phyloP scores from a whole-genome alignment of 2,888 invertebrate genomes.

The Mythimna lalbum region DNA sequence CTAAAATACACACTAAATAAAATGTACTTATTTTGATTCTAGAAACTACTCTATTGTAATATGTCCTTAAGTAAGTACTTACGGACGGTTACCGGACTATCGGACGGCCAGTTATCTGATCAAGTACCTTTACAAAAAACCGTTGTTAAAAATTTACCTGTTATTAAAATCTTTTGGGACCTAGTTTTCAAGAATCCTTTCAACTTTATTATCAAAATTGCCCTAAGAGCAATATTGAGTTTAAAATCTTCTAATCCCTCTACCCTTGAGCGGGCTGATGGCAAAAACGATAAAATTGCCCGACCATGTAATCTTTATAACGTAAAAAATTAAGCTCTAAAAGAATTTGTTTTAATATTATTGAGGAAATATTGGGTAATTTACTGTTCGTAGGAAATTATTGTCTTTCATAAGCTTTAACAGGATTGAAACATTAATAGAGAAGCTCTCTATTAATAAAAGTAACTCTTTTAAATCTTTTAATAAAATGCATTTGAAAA shows the following conservation, averaged over 20 bases:
- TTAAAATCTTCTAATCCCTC: slow-evolving; percentile 72
- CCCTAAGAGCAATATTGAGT: slow-evolving; percentile 68
- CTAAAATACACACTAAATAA: too few species aligned
- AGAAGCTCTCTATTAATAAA: too few species aligned
- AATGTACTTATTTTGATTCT: too few species aligned
- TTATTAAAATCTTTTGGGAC: slow-evolving; percentile 29
- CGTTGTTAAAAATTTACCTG: slow-evolving; percentile 25
- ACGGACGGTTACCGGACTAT: too few species aligned
- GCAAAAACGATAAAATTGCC: slow-evolving; percentile 58
- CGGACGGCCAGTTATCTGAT: too few species aligned
- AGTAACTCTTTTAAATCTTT: too few species aligned
- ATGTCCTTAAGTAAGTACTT: too few species aligned
- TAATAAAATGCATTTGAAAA: too few species aligned
- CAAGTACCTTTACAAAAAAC: background rate
- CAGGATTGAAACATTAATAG: background rate
- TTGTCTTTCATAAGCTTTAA: background rate
- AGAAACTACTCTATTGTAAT: too few species aligned
- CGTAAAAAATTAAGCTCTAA: slow-evolving; percentile 42
- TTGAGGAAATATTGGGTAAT: background rate
- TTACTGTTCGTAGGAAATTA: background rate
- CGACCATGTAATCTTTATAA: slow-evolving; percentile 58
- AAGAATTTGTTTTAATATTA: slow-evolving; percentile 27
- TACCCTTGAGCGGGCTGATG: slow-evolving; percentile 55
- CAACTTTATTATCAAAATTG: slow-evolving; percentile 61
- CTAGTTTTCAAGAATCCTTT: slow-evolving; percentile 37